Base-by-base conservation (phyloP, 2,113 vertebrate species). In the Myotis davidii region DNA sequence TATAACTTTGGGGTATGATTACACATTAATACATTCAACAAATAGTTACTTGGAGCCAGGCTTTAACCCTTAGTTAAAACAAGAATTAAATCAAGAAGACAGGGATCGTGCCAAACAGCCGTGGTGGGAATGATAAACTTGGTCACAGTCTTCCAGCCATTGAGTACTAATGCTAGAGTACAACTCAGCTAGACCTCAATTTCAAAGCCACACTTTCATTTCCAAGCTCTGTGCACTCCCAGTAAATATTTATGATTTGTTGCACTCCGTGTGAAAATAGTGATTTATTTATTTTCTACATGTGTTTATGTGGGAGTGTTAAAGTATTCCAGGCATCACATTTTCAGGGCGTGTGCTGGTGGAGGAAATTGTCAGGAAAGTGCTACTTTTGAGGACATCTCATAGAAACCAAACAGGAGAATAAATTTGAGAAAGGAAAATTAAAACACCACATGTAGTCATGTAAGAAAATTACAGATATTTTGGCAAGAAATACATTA, bases 321-420 rank as follows among this genome's bases (percentile, higher is more conserved):
- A 95, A 96, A 97, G 54, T 84, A 94, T 90, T 94, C 56, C 32
- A 97, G 73, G 77, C 0, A 12, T 17, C 25, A 65, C 37, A n/a
- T 69, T 97, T 96, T 84, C 79, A 65, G 83, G 88, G 61, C 86
- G 48, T 2, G 0, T 74, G 74, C 87, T 87, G 37, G 50, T 90
- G 90, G 65, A 96, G 77, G 92, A 96, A 77, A 74, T 72, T 91
- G 67, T 74, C 94, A 96, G 70, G 39, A 67, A 87, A 21, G 50
- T 84, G 87, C 13, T 88, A 32, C 34, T 95, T 3, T 73, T 70
- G 76, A 93, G 74, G 85, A 88, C 34, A 73, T 45, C 12, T 97
- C 79, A 56, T 14, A 96, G 95, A 94, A 97, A 83, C 94, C 42
- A 29, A 65, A 82, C 69, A 81, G 96, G 81, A 95, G 45, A 95